A percentile compares a stretch with the other conserved stretches of the same genome.
phyloP scores from a whole-genome alignment of 2,113 vertebrate genomes.

The Tor tambroides region DNA sequence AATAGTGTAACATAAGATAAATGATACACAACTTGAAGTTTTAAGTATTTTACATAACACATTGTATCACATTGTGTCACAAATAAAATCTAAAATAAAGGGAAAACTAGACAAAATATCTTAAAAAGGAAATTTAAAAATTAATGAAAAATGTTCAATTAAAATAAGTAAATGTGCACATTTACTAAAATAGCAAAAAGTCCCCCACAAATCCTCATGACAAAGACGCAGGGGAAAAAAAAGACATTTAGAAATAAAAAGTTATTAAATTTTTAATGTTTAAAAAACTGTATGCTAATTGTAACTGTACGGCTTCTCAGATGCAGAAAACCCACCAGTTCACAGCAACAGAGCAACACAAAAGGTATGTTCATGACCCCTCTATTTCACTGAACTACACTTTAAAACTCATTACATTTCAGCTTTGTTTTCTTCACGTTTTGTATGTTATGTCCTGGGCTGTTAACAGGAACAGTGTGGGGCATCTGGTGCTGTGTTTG shows the following conservation, averaged over 20 bases:
- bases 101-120: background rate
- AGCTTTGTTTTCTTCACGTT: background rate
- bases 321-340: slow-evolving; percentile 5
- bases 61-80: too few relatives aligned
- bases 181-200: too few relatives aligned
- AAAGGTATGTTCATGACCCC: slow-evolving; percentile 3
- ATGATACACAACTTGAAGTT: too few relatives aligned
- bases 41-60: too few relatives aligned
- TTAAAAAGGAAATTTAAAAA: background rate
- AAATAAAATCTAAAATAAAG: background rate
- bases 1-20: too few relatives aligned
- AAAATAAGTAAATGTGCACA: background rate
- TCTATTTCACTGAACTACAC: background rate
- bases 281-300: background rate
- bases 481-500: fast-evolving
- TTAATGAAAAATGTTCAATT: too few relatives aligned
- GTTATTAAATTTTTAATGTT: too few relatives aligned
- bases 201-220: too few relatives aligned
- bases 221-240: too few relatives aligned
- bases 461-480: slow-evolving; percentile 59
- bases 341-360: background rate
- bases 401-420: background rate
- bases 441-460: background rate
- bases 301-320: background rate
- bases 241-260: too few relatives aligned